phyloP scores from a whole-genome alignment of 2,113 vertebrate genomes.

The Centrocercus urophasianus region DNA sequence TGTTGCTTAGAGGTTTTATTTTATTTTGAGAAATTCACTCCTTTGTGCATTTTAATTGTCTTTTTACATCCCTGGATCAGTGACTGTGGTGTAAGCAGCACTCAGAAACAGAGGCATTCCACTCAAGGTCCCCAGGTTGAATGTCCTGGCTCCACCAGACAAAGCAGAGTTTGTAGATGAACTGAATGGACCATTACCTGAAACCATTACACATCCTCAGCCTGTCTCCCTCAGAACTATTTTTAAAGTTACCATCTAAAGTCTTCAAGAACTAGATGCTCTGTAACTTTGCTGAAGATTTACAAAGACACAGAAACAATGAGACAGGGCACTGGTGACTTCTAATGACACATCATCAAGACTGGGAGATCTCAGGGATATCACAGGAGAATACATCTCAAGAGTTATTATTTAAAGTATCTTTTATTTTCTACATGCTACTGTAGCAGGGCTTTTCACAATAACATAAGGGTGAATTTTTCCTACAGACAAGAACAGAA shows the following conservation, averaged over 20 bases:
- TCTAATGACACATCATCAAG: background rate
- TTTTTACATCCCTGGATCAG: background rate
- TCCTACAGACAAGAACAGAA: background rate
- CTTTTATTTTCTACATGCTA: constrained; percentile 33
- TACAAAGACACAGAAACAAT: background rate
- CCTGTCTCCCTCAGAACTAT: background rate
- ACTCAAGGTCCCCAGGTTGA: background rate
- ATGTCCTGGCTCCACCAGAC: background rate
- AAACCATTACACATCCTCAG: background rate
- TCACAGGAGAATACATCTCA: constrained; percentile 14
- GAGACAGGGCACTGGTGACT: background rate
- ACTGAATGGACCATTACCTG: background rate
- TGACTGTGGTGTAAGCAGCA: background rate
- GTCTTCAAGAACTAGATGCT: background rate
- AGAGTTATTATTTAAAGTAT: constrained; percentile 40
- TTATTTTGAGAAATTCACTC: background rate
- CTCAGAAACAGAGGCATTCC: background rate
- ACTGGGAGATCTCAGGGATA: background rate
- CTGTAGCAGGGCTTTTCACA: background rate
- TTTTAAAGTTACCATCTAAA: background rate
- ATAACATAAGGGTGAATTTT: background rate
- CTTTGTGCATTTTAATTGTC: background rate
- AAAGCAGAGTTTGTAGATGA: background rate
- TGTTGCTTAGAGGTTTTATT: background rate
- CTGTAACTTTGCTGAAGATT: background rate